Base-by-base conservation (phyloP, 2,888 invertebrate species). In the Geotrupes spiniger region DNA sequence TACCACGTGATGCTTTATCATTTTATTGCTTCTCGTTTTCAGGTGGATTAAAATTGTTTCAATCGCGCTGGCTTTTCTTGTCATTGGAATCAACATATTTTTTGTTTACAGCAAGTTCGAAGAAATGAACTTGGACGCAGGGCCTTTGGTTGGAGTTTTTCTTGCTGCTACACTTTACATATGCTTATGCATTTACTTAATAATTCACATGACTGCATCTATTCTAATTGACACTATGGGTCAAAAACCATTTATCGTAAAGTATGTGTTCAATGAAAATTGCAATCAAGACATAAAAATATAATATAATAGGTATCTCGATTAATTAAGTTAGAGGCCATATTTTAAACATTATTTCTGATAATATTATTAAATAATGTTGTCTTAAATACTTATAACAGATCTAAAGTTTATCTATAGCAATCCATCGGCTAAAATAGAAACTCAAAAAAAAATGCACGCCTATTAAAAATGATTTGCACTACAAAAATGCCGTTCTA, bases 31-130 rank as follows among this genome's bases (percentile, higher is more conserved):
- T 57, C 59, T 62, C 61, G 59, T 51, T 78, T 78, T 21, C 70
- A 88, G 88, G 42, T 68, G 74, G 16, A 85, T 83, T 68, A 86
- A 84, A 73, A 71, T 84, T 14, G 70, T 84, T 14, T 78, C 88
- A 0, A 76, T 83, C 16, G 40, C 79, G 2, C 71, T 90, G 17
- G 82, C 87, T 2, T 62, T 81, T 5, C 63, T 84, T 33, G 85
- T 91, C 8, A 85, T 91, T 61, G 73, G 71, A 2, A 90, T 92
- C 59, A 92, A 92, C 70, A 75, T 89, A 56, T 89, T 81, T 66
- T 90, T 90, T 71, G 87, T 89, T n/a, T 69, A 78, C 8, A 76
- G 75, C 41, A 82, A 80, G 57, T 78, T 86, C 1, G 61, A 73
- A 10, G 66, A 73, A 4, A 61, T 69, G 1, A 61, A 79, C 5